These are phyloP conservation scores for Aphaenogaster floridana DNA, from an alignment of 1,140 invertebrate species.

Conservation along the genomic window DNA sequence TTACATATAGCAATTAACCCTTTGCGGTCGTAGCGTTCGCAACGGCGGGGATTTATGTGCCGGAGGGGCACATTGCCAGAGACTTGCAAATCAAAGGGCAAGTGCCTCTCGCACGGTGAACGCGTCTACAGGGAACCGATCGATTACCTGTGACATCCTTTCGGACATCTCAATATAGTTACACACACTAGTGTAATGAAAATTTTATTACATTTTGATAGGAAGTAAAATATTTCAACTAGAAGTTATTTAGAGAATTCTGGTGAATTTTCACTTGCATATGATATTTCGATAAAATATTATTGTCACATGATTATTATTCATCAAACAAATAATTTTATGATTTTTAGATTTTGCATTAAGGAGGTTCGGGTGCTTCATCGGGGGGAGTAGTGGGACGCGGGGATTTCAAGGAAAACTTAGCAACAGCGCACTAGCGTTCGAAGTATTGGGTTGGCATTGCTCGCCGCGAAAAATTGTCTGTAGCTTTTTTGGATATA, in stretches of 20 bases:
- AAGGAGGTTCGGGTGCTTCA: neutral
- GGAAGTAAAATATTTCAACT: neutral
- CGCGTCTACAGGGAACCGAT: slow-evolving; percentile 2
- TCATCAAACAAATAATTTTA: neutral
- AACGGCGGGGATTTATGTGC: slow-evolving; percentile 44
- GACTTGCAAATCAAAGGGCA: slow-evolving; percentile 61
- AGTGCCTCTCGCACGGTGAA: slow-evolving; percentile 7
- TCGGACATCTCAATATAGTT: neutral
- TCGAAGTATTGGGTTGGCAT: too few species aligned
- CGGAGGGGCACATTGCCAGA: slow-evolving; percentile 35
- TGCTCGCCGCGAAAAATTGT: too few species aligned
- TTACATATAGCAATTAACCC: slow-evolving; percentile 62
- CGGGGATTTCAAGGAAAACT: too few species aligned
- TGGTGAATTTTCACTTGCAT: neutral
- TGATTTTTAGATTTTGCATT: neutral
- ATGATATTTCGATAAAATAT: slow-evolving; percentile 15
- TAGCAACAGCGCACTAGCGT: too few species aligned
- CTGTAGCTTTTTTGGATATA: too few species aligned
- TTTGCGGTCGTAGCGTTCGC: slow-evolving; percentile 48
- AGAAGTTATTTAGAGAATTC: neutral
- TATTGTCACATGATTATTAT: neutral
- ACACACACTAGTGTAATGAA: neutral
- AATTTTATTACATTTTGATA: neutral
- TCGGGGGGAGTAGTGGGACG: too few species aligned
- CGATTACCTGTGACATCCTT: slow-evolving; percentile 42